A percentile compares a stretch with the other conserved stretches of the same genome.
phyloP scores from a whole-genome alignment of 2,797 vertebrate species.

The Anguilla obscura region DNA sequence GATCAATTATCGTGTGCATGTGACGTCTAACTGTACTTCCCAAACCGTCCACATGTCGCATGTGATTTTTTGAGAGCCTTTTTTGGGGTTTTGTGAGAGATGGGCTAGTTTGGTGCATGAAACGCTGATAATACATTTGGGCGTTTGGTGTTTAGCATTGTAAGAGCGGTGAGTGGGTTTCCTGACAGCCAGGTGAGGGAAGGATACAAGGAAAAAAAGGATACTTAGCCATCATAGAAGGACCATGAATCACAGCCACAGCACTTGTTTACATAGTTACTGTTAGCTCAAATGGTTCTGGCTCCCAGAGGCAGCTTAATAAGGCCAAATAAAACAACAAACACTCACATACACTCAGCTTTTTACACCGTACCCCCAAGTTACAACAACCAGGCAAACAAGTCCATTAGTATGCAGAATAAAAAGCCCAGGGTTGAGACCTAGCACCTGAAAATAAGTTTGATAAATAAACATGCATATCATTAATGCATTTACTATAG shows the following conservation, averaged over 20 bases:
- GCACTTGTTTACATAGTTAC: background rate
- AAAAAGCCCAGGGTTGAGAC: background rate
- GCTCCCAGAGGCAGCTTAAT: conserved; percentile 46
- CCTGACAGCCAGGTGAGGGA: background rate
- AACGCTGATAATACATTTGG: no score
- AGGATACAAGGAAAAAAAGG: conserved; percentile 35
- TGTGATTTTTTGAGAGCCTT: background rate
- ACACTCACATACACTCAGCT: conserved; percentile 48
- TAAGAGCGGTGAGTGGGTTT: background rate
- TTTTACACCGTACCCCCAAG: conserved; percentile 39
- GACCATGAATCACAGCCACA: background rate
- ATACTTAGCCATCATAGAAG: background rate
- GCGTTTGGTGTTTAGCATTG: no score
- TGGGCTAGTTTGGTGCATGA: background rate
- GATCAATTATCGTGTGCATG: conserved; percentile 53
- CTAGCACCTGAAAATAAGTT: background rate
- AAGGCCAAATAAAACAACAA: conserved; percentile 55
- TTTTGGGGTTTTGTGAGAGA: background rate
- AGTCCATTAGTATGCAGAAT: conserved; percentile 47
- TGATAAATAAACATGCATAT: background rate
- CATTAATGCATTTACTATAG: background rate
- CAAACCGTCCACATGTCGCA: background rate
- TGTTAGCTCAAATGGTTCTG: conserved; percentile 14
- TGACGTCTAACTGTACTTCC: conserved; percentile 37
- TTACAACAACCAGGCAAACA: conserved; percentile 52